Conservation (phyloP, 1,140 invertebrate genomes). For the Saccostrea cuccullata region DNA sequence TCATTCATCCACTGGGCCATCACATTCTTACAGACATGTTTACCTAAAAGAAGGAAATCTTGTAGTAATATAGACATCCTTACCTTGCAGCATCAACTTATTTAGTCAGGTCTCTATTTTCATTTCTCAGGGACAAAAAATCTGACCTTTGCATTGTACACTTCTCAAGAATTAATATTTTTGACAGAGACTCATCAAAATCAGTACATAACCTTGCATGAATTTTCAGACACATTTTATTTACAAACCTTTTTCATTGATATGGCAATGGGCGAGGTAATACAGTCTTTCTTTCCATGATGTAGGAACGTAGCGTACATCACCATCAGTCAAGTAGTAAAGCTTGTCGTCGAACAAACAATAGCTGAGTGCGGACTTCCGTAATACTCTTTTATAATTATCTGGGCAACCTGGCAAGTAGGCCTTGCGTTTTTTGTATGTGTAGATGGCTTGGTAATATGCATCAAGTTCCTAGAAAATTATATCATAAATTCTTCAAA, state of each 20-base stretch:
- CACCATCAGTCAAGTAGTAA: constrained; percentile 42
- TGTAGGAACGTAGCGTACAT: constrained; percentile 36
- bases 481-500: not conserved
- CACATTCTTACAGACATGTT: constrained; percentile 22
- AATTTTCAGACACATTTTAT: not conserved
- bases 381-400: constrained; percentile 60
- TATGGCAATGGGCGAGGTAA: constrained; percentile 58
- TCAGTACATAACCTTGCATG: no score
- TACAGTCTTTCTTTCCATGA: constrained; percentile 55
- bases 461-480: constrained; percentile 47
- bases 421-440: constrained; percentile 54
- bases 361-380: constrained; percentile 56
- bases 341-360: constrained; percentile 51
- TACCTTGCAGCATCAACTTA: not conserved
- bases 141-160: no score
- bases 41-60: not conserved
- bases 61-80: not conserved
- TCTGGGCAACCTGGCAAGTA: constrained; percentile 52
- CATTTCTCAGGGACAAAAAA: no score
- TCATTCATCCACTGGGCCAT: constrained; percentile 21
- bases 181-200: no score
- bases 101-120: no score
- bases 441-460: constrained; percentile 57
- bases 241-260: constrained; percentile 50
- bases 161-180: no score